Evolutionary conservation across 2,113 vertebrate genomes (phyloP), one percentile per base, ranked within the genome.

Genomic region (Phrynocephalus versicolor): DNA sequence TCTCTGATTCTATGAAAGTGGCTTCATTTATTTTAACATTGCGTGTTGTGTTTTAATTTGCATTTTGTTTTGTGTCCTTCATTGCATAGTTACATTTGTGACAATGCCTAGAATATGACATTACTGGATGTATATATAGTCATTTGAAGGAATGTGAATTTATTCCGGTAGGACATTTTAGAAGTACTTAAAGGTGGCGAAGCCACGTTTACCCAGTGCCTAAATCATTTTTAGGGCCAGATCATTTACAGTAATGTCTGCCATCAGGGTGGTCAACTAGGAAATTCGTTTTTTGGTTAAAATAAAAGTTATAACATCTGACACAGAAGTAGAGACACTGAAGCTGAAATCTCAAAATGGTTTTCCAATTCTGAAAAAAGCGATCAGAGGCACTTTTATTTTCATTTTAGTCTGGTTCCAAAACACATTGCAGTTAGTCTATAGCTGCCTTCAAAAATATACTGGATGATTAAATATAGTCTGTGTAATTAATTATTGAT

Each of bases 311-410:
- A 6, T 13, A 37, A 8, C 12, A 6, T 57, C 69, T 0, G 58
- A 5, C 39, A 74, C n/a, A 70, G 0, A 73, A 0, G 0, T 27
- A 70, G 0, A 73, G 0, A 0, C n/a, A 8, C 51, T 79, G 19
- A 8, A 30, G 67, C 19, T 82, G 8, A 85, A 35, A 58, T 57
- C n/a, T 86, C 78, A 30, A 82, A 79, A 69, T 6, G 6, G 0
- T 33, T 84, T 76, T 79, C 12, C 51, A 65, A 57, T 21, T 55
- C 67, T 30, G 5, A 65, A 2, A 41, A n/a, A 77, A 60, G n/a
- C 2, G n/a, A 84, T 51, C 14, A 73, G 18, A 82, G 65, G 10
- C 23, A 89, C 75, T 39, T 8, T 77, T 85, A 3, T 39, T 39
- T 51, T 51, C 10, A 51, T 51, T 51, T 51, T 51, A 51, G 27